These are phyloP conservation scores for Volucella inanis DNA, from an alignment of 2,888 invertebrate species.

Conservation along the genomic window DNA sequence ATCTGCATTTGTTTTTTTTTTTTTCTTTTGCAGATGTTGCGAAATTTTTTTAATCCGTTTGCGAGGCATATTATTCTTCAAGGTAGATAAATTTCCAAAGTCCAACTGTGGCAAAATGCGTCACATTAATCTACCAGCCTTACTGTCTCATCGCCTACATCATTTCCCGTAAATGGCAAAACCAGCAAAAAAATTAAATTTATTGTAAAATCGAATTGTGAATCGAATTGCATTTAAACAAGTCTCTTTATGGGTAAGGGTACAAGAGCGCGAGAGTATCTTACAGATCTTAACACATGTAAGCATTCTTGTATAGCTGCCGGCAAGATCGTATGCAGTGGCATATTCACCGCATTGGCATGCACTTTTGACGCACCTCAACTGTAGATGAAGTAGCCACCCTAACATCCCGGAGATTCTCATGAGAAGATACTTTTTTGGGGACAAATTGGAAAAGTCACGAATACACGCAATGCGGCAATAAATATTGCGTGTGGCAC, in stretches of 20 bases:
- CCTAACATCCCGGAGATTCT: slow-evolving; percentile 43
- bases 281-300: slow-evolving; percentile 53
- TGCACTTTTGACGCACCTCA: slow-evolving; percentile 66
- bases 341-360: slow-evolving; percentile 45
- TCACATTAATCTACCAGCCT: slow-evolving; percentile 62
- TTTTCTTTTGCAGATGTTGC: background rate
- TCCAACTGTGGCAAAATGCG: slow-evolving; percentile 53
- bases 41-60: background rate
- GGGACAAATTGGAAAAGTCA: slow-evolving; percentile 46
- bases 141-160: slow-evolving; percentile 60
- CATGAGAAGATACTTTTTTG: slow-evolving; percentile 18
- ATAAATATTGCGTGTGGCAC: slow-evolving; percentile 54
- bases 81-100: slow-evolving; percentile 60
- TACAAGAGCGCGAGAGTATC: slow-evolving; percentile 23
- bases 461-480: slow-evolving; percentile 42
- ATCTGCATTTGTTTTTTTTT: no score
- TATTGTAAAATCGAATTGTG: slow-evolving; percentile 60
- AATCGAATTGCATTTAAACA: slow-evolving; percentile 43
- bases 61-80: background rate
- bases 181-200: slow-evolving; percentile 26
- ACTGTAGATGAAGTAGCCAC: slow-evolving; percentile 50
- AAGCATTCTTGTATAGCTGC: background rate
- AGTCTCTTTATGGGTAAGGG: no score
- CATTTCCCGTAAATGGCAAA: slow-evolving; percentile 57
- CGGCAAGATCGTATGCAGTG: slow-evolving; percentile 16